Evolutionary conservation across 2,888 invertebrate genomes (phyloP), one percentile per base, ranked within the genome.

Genomic region (Stictocephala bisonia): DNA sequence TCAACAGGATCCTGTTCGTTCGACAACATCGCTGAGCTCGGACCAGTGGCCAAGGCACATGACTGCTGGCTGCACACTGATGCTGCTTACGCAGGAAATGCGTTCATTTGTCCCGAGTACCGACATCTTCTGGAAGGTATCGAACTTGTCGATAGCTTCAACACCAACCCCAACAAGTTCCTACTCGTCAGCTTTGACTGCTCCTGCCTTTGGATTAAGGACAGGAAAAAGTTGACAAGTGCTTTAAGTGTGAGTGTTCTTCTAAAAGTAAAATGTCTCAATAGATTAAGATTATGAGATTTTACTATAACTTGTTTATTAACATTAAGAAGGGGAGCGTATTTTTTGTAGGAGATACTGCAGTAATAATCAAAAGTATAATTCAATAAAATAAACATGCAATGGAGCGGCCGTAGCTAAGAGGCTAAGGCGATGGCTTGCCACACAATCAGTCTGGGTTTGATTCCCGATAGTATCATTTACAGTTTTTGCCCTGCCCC

Each of bases 101-200:
- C 93, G 0, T 91, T 96, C 81, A 93, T 96, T 74, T 91, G 95
- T 80, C 94, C 94, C 0, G 95, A 95, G 84, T 88, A 94, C 83
- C 88, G 92, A 74, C 85, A 87, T 0, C 84, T 88, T 53, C 86
- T 90, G 80, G 85, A 86, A 3, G 91, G 91, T 0, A 85, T 91
- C 27, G 89, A 94, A 84, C 89, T 91, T 82, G 94, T 93, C 0
- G 91, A 92, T 82, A 95, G 95, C 0, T 93, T 96, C 84, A 94
- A 94, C 82, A 92, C 93, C 9, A 96, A 96, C 82, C 93, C 95
- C 0, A 94, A 94, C 83, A 96, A 96, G 84, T 93, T 94, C 90
- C 85, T 96, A 81, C 85, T 95, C 71, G 91, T 93, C 3, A 93
- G 92, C 83, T 94, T 94, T 79, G 95, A 96, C 82, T 93, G 94